Conservation (phyloP, 2,113 vertebrate species). For the Octodon degus region DNA sequence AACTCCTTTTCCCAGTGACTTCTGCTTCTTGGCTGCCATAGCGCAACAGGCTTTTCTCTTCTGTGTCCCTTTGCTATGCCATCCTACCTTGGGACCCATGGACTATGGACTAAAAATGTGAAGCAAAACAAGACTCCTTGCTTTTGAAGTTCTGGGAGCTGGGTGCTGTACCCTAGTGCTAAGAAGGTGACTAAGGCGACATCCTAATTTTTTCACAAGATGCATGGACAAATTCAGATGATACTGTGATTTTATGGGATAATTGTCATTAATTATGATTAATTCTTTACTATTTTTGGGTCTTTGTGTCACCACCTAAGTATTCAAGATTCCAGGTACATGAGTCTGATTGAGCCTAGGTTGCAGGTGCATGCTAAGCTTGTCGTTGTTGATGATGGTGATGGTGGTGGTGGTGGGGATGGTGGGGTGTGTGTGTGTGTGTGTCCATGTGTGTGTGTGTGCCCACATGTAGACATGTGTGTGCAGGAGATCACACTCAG, state of each 20-base stretch:
- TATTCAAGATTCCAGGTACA: neutral
- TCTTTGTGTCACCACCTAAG: neutral
- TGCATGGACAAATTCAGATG: neutral
- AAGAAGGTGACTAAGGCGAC: neutral
- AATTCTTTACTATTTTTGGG: neutral
- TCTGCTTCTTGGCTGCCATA: neutral
- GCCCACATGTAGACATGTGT: neutral
- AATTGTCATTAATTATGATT: neutral
- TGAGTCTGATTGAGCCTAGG: neutral
- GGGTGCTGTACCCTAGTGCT: neutral
- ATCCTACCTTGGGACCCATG: neutral
- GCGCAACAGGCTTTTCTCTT: neutral
- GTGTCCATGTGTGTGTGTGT: neutral
- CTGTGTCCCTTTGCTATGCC: neutral
- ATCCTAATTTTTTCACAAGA: neutral
- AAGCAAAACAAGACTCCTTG: neutral
- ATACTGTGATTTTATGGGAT: neutral
- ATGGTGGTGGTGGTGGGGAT: neutral
- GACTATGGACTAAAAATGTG: neutral
- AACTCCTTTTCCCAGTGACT: neutral
- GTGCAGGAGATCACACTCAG: neutral
- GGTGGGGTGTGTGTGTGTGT: neutral
- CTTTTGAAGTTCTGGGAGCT: neutral
- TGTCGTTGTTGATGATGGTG: too few relatives aligned
- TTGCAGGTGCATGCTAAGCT: accelerated